Evolutionary conservation across 2,113 vertebrate species (phyloP).

Genomic region (Poeciliopsis retropinna): DNA sequence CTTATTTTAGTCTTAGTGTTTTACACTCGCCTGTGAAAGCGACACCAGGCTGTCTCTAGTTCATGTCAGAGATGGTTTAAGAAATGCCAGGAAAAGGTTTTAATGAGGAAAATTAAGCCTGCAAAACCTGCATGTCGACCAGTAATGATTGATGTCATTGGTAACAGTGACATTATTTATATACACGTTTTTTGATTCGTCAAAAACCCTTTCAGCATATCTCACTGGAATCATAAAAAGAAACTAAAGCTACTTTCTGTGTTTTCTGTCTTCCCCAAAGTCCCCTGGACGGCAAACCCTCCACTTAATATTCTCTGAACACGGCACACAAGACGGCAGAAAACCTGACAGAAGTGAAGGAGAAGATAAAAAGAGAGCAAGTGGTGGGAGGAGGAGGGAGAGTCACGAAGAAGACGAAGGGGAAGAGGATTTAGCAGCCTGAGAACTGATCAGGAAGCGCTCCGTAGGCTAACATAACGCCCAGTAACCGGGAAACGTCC

Average conservation of each 20-base stretch:
- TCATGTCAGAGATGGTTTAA: no score
- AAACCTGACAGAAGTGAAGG: constrained; percentile 12
- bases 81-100: no score
- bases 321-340: not conserved
- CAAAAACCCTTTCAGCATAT: constrained; percentile 1
- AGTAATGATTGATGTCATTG: not conserved
- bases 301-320: constrained; percentile 26
- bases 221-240: not conserved
- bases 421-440: constrained; percentile 1
- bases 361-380: constrained; percentile 31
- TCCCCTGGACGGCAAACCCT: not conserved
- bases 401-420: constrained; percentile 19
- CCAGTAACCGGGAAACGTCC: not conserved
- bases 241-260: not conserved
- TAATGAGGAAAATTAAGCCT: no score
- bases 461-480: not conserved
- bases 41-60: no score
- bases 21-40: no score
- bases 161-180: no score
- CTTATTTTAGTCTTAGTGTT: no score
- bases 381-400: not conserved
- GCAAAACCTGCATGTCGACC: not conserved
- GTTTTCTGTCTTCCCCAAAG: not conserved
- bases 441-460: constrained; percentile 1
- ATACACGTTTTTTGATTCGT: no score